Evolutionary conservation across 2,797 vertebrate species (phyloP).

Genomic region (Tiaroga cobitis): DNA sequence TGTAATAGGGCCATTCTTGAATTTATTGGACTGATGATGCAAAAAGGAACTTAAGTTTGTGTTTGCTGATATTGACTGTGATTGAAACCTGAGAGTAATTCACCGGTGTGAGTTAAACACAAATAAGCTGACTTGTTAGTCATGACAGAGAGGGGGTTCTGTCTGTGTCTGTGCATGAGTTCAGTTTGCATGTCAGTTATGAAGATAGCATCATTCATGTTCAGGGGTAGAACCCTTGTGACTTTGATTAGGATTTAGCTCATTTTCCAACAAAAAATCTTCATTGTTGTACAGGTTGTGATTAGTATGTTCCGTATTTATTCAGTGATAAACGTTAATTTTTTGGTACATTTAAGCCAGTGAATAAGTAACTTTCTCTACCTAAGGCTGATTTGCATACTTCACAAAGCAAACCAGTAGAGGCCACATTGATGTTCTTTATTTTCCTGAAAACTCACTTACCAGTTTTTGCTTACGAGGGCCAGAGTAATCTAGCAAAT

Average conservation of each 20-base stretch:
- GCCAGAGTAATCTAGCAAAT: neutral
- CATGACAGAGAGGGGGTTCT: neutral
- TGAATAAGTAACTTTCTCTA: neutral
- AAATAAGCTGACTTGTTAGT: neutral
- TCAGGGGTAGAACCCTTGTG: conserved; percentile 10
- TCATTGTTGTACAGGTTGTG: neutral
- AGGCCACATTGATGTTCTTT: neutral
- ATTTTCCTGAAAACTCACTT: neutral
- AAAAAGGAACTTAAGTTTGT: neutral
- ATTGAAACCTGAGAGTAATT: neutral
- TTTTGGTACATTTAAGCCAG: neutral
- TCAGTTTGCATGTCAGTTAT: conserved; percentile 34
- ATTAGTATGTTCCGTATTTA: neutral
- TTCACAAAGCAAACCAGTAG: neutral
- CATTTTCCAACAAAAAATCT: neutral
- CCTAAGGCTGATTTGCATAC: neutral
- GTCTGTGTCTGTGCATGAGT: neutral
- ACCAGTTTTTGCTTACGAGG: neutral
- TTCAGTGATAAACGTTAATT: neutral
- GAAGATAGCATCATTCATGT: conserved; percentile 18
- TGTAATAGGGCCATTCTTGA: neutral
- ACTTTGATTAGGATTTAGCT: conserved; percentile 22
- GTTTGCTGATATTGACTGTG: neutral
- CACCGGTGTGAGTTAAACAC: neutral
- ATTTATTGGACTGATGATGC: neutral